Evolutionary conservation across 2,888 invertebrate genomes (phyloP).

Genomic region (Tetranychus truncatus): DNA sequence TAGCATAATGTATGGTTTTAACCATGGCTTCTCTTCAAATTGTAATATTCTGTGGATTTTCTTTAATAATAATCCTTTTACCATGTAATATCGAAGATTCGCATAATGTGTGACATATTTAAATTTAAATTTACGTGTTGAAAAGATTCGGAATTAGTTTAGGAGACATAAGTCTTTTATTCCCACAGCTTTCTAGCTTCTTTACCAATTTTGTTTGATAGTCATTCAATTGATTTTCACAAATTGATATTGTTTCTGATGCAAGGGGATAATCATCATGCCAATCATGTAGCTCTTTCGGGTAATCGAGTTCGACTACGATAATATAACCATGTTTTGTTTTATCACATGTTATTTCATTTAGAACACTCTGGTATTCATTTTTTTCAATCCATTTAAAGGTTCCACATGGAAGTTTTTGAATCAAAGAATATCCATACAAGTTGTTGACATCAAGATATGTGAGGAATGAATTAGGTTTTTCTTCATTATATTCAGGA

Average conservation of each 20-base stretch:
- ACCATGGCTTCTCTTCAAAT: slow-evolving; percentile 22
- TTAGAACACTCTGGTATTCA: too few species aligned
- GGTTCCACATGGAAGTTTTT: too few species aligned
- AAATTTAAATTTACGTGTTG: slow-evolving; percentile 20
- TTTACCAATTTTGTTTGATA: neutral
- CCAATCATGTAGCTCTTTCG: slow-evolving; percentile 4
- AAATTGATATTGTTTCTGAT: neutral
- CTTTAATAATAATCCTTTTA: neutral
- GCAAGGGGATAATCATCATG: slow-evolving; percentile 5
- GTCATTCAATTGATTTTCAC: neutral
- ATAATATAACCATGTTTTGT: neutral
- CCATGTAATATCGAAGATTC: neutral
- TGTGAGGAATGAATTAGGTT: too few species aligned
- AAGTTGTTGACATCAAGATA: too few species aligned
- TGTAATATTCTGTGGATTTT: neutral
- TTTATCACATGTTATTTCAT: neutral
- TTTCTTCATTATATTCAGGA: too few species aligned
- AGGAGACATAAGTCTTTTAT: neutral
- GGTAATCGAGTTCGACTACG: neutral
- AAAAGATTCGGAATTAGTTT: too few species aligned
- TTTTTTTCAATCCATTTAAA: too few species aligned
- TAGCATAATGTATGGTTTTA: slow-evolving; percentile 25
- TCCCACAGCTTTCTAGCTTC: neutral
- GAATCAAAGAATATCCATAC: too few species aligned
- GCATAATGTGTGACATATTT: slow-evolving; percentile 5